Conservation (phyloP, 2,797 vertebrate genomes). For the Neoniphon sammara region DNA sequence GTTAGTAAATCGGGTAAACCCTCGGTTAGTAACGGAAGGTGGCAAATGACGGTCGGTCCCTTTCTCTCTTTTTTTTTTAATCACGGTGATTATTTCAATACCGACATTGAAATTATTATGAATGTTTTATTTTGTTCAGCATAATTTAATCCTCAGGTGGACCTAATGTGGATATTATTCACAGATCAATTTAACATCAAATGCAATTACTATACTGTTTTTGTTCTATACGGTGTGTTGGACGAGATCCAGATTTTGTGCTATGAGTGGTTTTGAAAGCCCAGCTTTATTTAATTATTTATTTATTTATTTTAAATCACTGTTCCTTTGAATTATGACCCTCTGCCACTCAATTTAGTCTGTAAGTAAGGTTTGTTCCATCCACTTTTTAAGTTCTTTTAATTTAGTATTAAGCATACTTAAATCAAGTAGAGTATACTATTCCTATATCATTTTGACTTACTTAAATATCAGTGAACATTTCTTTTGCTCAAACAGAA, state of each 20-base stretch:
- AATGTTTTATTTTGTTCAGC: background rate
- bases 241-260: slow-evolving; percentile 28
- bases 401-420: slow-evolving; percentile 12
- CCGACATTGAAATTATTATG: background rate
- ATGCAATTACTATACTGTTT: slow-evolving; percentile 17
- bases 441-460: slow-evolving; percentile 43
- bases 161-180: slow-evolving; percentile 20
- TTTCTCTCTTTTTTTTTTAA: background rate
- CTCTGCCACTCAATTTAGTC: slow-evolving; percentile 4
- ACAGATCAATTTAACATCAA: slow-evolving; percentile 27
- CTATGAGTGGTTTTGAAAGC: too few relatives aligned
- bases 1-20: background rate
- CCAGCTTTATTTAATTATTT: too few relatives aligned
- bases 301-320: background rate
- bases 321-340: background rate
- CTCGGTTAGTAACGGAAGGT: too few relatives aligned
- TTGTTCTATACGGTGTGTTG: slow-evolving; percentile 30
- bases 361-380: slow-evolving; percentile 9
- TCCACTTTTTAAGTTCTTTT: background rate
- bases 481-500: slow-evolving; percentile 37
- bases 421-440: slow-evolving; percentile 1
- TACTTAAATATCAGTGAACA: slow-evolving; percentile 27
- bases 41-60: background rate
- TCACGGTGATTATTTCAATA: background rate
- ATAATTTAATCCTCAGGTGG: background rate